Evolutionary conservation across 1,140 invertebrate species (phyloP).

Genomic region (Hydropsyche tenuis): DNA sequence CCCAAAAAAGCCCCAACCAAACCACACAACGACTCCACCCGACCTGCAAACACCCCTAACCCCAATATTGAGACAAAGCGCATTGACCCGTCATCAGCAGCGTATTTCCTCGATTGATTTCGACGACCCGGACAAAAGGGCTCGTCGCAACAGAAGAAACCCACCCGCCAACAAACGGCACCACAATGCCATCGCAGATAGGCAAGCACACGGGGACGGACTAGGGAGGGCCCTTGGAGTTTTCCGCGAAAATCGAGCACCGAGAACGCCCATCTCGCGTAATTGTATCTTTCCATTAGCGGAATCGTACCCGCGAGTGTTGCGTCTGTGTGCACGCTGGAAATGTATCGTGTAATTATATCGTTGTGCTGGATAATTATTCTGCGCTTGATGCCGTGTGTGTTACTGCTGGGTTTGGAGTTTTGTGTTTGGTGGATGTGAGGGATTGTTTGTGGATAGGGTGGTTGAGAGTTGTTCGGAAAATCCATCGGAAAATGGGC

Average conservation of each 20-base stretch:
- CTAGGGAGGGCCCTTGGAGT: background rate
- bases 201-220: background rate
- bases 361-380: slow-evolving; percentile 32
- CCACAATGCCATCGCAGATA: background rate
- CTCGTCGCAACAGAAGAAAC: background rate
- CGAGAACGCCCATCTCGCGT: too few species aligned
- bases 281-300: slow-evolving; percentile 34
- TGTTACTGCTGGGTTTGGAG: too few species aligned
- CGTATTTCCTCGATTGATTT: slow-evolving; percentile 1
- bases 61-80: slow-evolving; percentile 5
- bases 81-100: slow-evolving; percentile 25
- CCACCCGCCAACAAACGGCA: too few species aligned
- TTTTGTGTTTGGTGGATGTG: too few species aligned
- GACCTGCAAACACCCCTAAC: too few species aligned
- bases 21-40: too few species aligned
- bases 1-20: too few species aligned
- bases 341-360: slow-evolving; percentile 36
- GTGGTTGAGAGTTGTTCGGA: too few species aligned
- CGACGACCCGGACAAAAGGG: background rate
- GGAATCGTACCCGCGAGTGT: background rate
- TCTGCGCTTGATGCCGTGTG: background rate
- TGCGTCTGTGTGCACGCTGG: slow-evolving; percentile 1
- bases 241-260: background rate
- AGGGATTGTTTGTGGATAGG: too few species aligned
- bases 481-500: background rate